Base-by-base conservation (phyloP, 2,888 invertebrate species). In the Tricholauxania praeusta region DNA sequence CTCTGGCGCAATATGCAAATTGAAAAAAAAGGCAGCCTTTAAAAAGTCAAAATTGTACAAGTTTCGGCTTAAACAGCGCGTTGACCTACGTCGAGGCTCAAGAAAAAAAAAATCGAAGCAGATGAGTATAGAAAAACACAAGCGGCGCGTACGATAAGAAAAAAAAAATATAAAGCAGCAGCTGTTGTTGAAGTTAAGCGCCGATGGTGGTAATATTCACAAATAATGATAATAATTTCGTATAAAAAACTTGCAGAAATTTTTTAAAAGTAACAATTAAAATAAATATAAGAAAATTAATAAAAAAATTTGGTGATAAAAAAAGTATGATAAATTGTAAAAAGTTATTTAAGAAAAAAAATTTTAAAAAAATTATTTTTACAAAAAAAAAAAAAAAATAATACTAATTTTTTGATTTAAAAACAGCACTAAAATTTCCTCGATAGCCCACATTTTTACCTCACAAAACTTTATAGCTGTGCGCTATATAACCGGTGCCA, bases 21-120 rank as follows among this genome's bases (percentile, higher is more conserved):
- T 39, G 39, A 39, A 39, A 39, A 39, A 39, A 52, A 62, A 57
- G 73, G 72, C 73, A 76, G 77, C 75, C 10, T 39, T 39, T 10
- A 39, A 39, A 39, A 39, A 39, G 79, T 71, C 71, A 49, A 51
- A 52, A 22, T 28, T 47, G 68, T 59, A 47, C 39, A 39, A 39
- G 75, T 74, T 72, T 22, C 28, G 76, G 49, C 64, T 57, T 53
- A 52, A 57, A 53, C 32, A 62, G 76, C 75, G 79, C 80, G 82
- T 83, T 85, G 84, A 84, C 84, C 84, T 85, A 84, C 84, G 84
- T 82, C 79, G 78, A 79, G 74, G 75, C 67, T 72, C 71, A 57
- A 67, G 71, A 70, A 60, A 63, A 51, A 66, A 60, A 49, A 62
- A 53, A 72, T 65, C 6, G 47, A 65, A 65, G 62, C 62, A 71